Conservation (phyloP, 35 echinoderm and acorn worm genomes). For the Acanthaster planci region DNA sequence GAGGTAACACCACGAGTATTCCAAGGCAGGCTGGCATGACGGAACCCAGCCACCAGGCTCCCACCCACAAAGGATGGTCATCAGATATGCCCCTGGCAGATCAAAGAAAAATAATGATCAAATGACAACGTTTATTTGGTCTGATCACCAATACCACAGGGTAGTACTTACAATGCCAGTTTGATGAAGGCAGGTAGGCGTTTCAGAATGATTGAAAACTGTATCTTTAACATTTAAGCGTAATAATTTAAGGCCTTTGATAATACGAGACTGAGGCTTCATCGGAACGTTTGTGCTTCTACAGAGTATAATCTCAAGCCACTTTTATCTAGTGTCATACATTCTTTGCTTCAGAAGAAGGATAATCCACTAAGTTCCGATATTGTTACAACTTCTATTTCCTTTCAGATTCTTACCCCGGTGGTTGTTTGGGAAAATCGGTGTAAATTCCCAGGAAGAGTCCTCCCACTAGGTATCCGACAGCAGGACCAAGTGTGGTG, state of each 20-base stretch:
- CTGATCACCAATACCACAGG: not conserved
- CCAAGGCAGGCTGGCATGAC: slow-evolving; percentile 55
- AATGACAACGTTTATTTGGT: not conserved
- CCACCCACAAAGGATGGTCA: slow-evolving; percentile 71
- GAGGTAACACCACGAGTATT: slow-evolving; percentile 58
- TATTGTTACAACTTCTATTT: no score
- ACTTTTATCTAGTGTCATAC: no score
- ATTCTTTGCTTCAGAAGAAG: no score
- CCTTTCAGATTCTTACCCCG: slow-evolving; percentile 73
- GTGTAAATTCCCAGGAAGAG: slow-evolving; percentile 80
- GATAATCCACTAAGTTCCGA: no score
- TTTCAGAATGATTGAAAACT: no score
- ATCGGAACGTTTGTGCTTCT: no score
- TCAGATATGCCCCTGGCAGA: slow-evolving; percentile 53
- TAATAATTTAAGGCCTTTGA: no score
- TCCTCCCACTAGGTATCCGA: slow-evolving; percentile 87
- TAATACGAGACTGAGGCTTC: no score
- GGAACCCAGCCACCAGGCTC: slow-evolving; percentile 89
- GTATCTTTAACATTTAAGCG: no score
- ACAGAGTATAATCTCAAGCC: no score
- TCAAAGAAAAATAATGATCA: not conserved
- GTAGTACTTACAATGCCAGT: not conserved
- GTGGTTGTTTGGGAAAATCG: slow-evolving; percentile 54
- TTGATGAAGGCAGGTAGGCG: no score
- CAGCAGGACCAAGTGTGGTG: slow-evolving; percentile 71